Evolutionary conservation across 1,140 invertebrate species (phyloP).

Genomic region (Hylyphantes graminicola): DNA sequence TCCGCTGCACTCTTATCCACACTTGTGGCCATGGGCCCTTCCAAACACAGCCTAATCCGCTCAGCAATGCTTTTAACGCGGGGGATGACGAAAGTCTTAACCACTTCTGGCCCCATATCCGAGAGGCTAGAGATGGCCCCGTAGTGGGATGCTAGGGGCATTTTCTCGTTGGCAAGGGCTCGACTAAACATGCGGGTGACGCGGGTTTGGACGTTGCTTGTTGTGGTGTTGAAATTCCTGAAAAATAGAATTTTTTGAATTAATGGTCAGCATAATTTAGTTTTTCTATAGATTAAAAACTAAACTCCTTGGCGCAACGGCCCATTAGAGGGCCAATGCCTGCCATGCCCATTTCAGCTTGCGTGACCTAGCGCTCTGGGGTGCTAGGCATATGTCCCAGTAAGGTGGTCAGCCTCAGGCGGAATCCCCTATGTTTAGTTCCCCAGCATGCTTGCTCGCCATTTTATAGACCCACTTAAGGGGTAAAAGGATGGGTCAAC

Average conservation of each 20-base stretch:
- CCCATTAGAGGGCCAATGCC: too few relatives aligned
- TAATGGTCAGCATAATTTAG: too few relatives aligned
- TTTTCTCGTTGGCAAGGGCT: conserved; percentile 84
- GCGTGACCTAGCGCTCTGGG: too few relatives aligned
- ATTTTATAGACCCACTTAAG: too few relatives aligned
- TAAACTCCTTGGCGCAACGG: too few relatives aligned
- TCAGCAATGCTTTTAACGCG: conserved; percentile 86
- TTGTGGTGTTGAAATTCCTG: conserved; percentile 92
- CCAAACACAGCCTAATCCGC: conserved; percentile 81
- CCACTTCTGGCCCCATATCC: conserved; percentile 88
- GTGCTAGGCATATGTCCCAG: too few relatives aligned
- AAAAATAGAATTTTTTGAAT: conserved; percentile 18
- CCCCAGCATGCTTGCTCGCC: too few relatives aligned
- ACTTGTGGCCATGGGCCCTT: conserved; percentile 73
- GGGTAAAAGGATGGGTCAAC: too few relatives aligned
- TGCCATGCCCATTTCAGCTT: too few relatives aligned
- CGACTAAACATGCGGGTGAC: conserved; percentile 85
- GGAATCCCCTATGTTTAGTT: too few relatives aligned
- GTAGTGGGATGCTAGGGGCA: conserved; percentile 90
- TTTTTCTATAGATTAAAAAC: too few relatives aligned
- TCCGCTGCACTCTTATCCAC: conserved; percentile 92
- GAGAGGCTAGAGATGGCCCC: conserved; percentile 86
- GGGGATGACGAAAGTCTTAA: conserved; percentile 83
- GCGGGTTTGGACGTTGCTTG: conserved; percentile 94
- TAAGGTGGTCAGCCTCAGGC: too few relatives aligned